Evolutionary conservation across 2,888 invertebrate species (phyloP).

Genomic region (Agriopis marginaria): DNA sequence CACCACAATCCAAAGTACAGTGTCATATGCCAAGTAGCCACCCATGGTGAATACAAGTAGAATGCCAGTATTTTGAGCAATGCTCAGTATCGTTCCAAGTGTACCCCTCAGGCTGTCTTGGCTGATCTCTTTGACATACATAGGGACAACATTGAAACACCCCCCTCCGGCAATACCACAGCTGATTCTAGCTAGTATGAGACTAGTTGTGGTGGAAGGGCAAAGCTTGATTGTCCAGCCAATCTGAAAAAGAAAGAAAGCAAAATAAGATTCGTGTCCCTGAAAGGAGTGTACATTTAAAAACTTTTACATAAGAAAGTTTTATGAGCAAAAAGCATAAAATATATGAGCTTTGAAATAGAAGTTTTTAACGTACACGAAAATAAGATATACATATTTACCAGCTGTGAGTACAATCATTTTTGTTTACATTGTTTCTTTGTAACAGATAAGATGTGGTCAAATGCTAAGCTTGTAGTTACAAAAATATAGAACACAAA

Average conservation of each 20-base stretch:
- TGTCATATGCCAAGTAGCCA: conserved; percentile 59
- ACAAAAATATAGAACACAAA: too few species aligned
- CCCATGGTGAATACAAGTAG: conserved; percentile 61
- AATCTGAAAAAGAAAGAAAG: conserved; percentile 41
- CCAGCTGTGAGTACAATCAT: background rate
- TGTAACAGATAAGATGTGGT: background rate
- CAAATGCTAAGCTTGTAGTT: too few species aligned
- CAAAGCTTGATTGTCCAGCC: conserved; percentile 57
- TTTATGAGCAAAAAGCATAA: too few species aligned
- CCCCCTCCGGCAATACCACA: conserved; percentile 62
- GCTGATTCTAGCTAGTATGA: conserved; percentile 58
- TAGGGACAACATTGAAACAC: conserved; percentile 60
- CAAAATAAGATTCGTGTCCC: background rate
- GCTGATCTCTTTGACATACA: conserved; percentile 68
- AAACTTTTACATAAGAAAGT: too few species aligned
- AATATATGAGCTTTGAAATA: too few species aligned
- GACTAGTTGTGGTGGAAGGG: conserved; percentile 47
- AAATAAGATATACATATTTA: background rate
- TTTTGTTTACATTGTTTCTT: background rate
- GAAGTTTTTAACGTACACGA: too few species aligned
- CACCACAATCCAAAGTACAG: conserved; percentile 56
- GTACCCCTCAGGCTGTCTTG: conserved; percentile 62
- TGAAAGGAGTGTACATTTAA: too few species aligned
- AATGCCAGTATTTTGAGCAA: conserved; percentile 59
- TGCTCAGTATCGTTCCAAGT: conserved; percentile 53